Conservation (phyloP, 1,140 invertebrate species). For the Eriosoma lanigerum region DNA sequence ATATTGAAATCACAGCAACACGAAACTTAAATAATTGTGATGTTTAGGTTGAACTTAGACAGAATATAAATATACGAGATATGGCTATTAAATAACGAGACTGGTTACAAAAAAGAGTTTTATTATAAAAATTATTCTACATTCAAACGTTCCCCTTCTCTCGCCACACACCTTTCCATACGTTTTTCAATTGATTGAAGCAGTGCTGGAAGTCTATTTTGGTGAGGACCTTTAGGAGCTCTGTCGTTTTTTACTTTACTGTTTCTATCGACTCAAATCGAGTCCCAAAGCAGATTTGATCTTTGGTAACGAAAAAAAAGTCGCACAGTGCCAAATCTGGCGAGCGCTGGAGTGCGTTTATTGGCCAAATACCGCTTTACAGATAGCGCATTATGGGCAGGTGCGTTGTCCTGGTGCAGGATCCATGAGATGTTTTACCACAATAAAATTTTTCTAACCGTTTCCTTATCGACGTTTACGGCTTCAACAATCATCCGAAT, state of each 20-base stretch:
- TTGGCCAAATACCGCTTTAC: background rate
- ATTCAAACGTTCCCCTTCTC: background rate
- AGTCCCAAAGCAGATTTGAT: background rate
- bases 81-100: too few species aligned
- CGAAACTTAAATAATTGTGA: too few species aligned
- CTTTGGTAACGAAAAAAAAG: background rate
- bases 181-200: background rate
- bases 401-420: background rate
- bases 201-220: background rate
- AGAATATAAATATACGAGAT: too few species aligned
- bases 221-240: background rate
- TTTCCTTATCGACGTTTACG: background rate
- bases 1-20: too few species aligned
- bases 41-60: too few species aligned
- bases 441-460: background rate
- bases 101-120: background rate
- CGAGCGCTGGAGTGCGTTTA: background rate
- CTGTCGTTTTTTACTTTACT: background rate
- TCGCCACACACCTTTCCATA: background rate
- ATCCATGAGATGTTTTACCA: background rate
- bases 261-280: background rate
- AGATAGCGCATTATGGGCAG: background rate
- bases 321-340: background rate
- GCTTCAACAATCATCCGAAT: background rate
- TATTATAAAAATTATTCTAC: slow-evolving; percentile 2